A percentile compares a stretch with the other conserved stretches of the same genome.
These are phyloP conservation scores for Carlito syrichta DNA, from an alignment of 2,113 vertebrate genomes.

Conservation along the genomic window DNA sequence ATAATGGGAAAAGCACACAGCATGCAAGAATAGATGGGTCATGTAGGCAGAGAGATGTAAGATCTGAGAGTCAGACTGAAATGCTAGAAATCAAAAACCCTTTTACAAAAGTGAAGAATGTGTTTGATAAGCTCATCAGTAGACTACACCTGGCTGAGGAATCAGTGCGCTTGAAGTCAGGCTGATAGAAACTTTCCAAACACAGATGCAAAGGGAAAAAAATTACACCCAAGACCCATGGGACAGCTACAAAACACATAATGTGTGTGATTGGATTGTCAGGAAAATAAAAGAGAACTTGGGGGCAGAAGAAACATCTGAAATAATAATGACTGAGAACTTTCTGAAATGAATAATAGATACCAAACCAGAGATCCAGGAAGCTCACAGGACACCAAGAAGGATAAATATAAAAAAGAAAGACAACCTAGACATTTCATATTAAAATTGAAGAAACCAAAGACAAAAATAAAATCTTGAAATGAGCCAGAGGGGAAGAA, in stretches of 20 bases:
- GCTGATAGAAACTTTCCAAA: background rate
- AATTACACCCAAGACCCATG: background rate
- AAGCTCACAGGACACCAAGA: background rate
- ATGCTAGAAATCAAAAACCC: background rate
- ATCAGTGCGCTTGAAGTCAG: background rate
- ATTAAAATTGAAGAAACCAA: background rate
- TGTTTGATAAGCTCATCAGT: accelerated
- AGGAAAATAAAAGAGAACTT: background rate
- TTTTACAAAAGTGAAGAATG: background rate
- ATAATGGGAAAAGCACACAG: too few relatives aligned
- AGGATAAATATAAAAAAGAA: background rate
- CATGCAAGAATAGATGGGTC: background rate
- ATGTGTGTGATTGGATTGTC: background rate
- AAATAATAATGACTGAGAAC: background rate
- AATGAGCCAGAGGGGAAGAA: too few relatives aligned
- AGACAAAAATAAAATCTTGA: background rate
- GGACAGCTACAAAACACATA: background rate
- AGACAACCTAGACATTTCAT: background rate
- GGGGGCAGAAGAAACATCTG: background rate
- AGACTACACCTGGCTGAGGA: background rate
- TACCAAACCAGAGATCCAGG: background rate
- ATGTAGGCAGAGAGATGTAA: background rate
- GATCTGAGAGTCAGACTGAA: background rate
- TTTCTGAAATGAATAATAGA: background rate
- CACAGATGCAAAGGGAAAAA: background rate